Evolutionary conservation across 2,113 vertebrate species (phyloP).

Genomic region (Antennarius striatus): DNA sequence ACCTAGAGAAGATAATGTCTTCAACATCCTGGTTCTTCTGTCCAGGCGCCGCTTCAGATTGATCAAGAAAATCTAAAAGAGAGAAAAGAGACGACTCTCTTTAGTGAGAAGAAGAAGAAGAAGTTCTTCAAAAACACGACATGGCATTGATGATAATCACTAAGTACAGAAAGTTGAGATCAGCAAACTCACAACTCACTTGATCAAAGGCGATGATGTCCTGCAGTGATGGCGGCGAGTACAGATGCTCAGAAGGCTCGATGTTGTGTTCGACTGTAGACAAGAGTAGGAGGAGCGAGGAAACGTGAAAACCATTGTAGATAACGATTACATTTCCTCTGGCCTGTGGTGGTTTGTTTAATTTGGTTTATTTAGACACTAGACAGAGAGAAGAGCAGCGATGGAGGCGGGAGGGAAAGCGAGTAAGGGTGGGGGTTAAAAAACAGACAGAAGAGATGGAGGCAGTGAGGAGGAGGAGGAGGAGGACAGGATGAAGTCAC

Average conservation of each 20-base stretch:
- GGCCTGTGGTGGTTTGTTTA: constrained; percentile 31
- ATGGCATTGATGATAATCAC: constrained; percentile 5
- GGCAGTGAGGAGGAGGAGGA: not conserved
- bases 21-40: constrained; percentile 89
- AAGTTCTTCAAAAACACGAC: constrained; percentile 17
- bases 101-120: not conserved
- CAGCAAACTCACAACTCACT: constrained; percentile 73
- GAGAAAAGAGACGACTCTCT: not conserved
- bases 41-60: constrained; percentile 93
- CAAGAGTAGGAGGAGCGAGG: constrained; percentile 16
- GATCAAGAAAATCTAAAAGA: constrained; percentile 89
- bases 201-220: constrained; percentile 93
- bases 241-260: constrained; percentile 85
- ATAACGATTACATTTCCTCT: constrained; percentile 15
- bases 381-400: not conserved
- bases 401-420: constrained; percentile 36
- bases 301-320: constrained; percentile 22
- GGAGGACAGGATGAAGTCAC: constrained; percentile 21
- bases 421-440: not conserved
- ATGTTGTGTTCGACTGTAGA: constrained; percentile 88
- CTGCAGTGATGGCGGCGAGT: constrained; percentile 73
- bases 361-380: constrained; percentile 18
- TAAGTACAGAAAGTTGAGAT: constrained; percentile 9
- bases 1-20: constrained; percentile 84
- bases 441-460: constrained; percentile 3